These are phyloP conservation scores for Flexamia atlantica DNA, from an alignment of 2,888 invertebrate genomes.

Conservation along the genomic window DNA sequence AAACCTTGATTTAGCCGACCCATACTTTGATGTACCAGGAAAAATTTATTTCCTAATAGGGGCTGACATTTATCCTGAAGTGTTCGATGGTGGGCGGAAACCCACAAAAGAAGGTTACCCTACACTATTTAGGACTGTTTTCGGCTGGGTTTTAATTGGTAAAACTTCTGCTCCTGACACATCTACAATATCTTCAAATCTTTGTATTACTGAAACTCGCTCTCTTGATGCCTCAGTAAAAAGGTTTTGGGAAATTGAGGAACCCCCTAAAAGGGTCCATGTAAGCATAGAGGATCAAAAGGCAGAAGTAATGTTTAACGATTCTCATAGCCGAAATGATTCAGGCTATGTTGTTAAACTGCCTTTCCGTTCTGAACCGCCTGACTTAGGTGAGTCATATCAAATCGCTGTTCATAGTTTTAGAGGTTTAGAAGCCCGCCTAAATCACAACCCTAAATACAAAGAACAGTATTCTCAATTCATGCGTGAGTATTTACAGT, in stretches of 20 bases:
- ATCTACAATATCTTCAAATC: background rate
- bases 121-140: constrained; percentile 7
- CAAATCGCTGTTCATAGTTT: background rate
- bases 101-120: background rate
- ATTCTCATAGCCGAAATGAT: background rate
- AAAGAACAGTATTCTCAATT: background rate
- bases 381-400: background rate
- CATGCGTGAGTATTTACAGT: background rate
- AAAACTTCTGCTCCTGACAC: background rate
- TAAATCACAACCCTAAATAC: background rate
- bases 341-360: background rate
- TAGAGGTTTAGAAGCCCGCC: background rate
- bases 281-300: background rate
- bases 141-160: constrained; percentile 35
- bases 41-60: constrained; percentile 15
- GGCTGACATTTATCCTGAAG: background rate
- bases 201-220: background rate
- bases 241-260: background rate
- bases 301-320: background rate
- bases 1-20: constrained; percentile 5
- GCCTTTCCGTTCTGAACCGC: background rate
- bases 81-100: constrained; percentile 30
- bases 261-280: background rate
- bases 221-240: background rate
- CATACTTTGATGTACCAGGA: constrained; percentile 19